Conservation (phyloP, 2,113 vertebrate species). For the Bubalus kerabau region DNA sequence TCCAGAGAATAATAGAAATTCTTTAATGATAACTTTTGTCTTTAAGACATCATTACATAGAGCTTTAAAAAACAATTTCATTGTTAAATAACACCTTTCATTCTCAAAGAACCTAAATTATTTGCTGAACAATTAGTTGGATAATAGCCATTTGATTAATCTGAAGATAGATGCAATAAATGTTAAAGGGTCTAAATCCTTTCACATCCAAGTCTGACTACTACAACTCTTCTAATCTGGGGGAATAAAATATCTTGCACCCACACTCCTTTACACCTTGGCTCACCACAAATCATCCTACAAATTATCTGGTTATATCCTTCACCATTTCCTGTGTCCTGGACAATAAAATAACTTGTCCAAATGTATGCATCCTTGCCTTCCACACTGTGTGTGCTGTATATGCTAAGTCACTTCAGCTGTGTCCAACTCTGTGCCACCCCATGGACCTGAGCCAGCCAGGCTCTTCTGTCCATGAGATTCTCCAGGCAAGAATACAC, state of each 20-base stretch:
- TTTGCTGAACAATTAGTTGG: constrained; percentile 12
- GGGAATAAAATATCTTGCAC: background rate
- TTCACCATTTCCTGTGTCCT: rapidly evolving
- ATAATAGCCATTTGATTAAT: background rate
- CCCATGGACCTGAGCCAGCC: background rate
- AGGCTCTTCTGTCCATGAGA: background rate
- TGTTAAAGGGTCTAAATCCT: rapidly evolving
- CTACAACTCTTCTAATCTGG: background rate
- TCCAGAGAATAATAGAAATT: background rate
- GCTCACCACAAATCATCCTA: background rate
- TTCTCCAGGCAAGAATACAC: background rate
- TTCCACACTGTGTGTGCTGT: background rate
- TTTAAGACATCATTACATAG: background rate
- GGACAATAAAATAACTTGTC: background rate
- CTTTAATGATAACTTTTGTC: background rate
- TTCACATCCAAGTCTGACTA: background rate
- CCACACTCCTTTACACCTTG: background rate
- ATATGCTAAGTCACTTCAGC: background rate
- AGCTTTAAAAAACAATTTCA: constrained; percentile 2
- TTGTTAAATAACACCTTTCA: background rate
- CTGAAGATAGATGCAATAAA: background rate
- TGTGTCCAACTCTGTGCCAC: background rate
- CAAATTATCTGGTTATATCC: background rate
- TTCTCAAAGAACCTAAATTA: background rate
- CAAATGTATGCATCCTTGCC: background rate